Conservation (phyloP, 2,888 invertebrate species). For the Endotricha flammealis region DNA sequence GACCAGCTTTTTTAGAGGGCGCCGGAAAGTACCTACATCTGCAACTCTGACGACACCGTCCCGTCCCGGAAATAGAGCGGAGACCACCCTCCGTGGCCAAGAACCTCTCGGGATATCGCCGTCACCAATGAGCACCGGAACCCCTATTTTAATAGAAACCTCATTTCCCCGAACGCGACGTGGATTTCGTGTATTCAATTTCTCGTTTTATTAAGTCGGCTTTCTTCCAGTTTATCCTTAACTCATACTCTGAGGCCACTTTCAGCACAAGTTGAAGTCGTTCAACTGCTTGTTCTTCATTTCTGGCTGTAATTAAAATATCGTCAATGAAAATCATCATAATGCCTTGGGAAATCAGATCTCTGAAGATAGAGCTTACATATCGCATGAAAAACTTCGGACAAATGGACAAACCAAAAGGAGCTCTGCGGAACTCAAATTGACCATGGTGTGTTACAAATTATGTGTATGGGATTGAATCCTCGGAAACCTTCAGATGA, state of each 20-base stretch:
- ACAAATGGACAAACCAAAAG: conserved; percentile 19
- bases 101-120: too few relatives aligned
- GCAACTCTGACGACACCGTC: too few relatives aligned
- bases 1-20: too few relatives aligned
- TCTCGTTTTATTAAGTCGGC: neutral
- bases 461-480: conserved; percentile 17
- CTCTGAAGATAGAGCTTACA: conserved; percentile 20
- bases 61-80: too few relatives aligned
- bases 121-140: too few relatives aligned
- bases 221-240: conserved; percentile 22
- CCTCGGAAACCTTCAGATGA: conserved; percentile 14
- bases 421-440: conserved; percentile 19
- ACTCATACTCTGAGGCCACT: conserved; percentile 21
- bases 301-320: conserved; percentile 18
- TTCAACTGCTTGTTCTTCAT: conserved; percentile 15
- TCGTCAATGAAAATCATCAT: conserved; percentile 25
- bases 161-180: too few relatives aligned
- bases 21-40: too few relatives aligned
- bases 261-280: conserved; percentile 13
- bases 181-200: conserved; percentile 15
- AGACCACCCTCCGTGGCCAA: too few relatives aligned
- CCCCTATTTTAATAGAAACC: too few relatives aligned
- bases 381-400: conserved; percentile 20
- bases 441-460: conserved; percentile 17
- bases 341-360: conserved; percentile 15